Conservation (phyloP, 2,113 vertebrate species). For the Xenopus borealis region DNA sequence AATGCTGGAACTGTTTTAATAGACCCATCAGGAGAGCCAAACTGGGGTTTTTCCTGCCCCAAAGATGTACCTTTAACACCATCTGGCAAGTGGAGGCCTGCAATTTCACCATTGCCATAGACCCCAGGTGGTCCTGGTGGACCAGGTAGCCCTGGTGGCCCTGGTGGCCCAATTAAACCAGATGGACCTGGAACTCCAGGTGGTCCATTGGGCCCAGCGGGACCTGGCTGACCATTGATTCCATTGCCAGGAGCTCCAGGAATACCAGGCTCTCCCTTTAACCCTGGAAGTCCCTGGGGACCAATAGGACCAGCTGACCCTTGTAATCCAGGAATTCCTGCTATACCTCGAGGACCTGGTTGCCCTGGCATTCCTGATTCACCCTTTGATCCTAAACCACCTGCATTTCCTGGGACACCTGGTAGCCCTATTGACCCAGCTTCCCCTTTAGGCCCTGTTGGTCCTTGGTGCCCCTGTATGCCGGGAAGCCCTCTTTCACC, state of each 20-base stretch:
- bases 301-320: constrained; percentile 91
- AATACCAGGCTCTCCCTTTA: constrained; percentile 83
- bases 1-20: constrained; percentile 84
- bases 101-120: constrained; percentile 75
- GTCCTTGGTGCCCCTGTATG: constrained; percentile 75
- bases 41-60: constrained; percentile 77
- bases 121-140: constrained; percentile 69
- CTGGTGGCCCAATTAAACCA: constrained; percentile 78
- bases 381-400: constrained; percentile 78
- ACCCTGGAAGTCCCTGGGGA: constrained; percentile 84
- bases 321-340: constrained; percentile 89
- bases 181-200: constrained; percentile 79
- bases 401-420: constrained; percentile 79
- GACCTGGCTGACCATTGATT: constrained; percentile 76
- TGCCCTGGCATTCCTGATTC: constrained; percentile 81
- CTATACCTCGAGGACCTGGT: constrained; percentile 84
- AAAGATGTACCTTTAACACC: constrained; percentile 79
- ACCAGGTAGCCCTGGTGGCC: constrained; percentile 74
- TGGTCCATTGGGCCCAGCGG: constrained; percentile 81
- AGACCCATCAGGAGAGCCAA: constrained; percentile 77
- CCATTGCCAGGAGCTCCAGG: constrained; percentile 81
- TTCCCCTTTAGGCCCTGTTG: constrained; percentile 89
- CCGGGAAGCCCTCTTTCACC: constrained; percentile 89
- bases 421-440: constrained; percentile 81
- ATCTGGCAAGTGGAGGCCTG: constrained; percentile 74